Evolutionary conservation across 2,113 vertebrate species (phyloP), one percentile per base, ranked within the genome.

Genomic region (Hippocampus mohnikei): DNA sequence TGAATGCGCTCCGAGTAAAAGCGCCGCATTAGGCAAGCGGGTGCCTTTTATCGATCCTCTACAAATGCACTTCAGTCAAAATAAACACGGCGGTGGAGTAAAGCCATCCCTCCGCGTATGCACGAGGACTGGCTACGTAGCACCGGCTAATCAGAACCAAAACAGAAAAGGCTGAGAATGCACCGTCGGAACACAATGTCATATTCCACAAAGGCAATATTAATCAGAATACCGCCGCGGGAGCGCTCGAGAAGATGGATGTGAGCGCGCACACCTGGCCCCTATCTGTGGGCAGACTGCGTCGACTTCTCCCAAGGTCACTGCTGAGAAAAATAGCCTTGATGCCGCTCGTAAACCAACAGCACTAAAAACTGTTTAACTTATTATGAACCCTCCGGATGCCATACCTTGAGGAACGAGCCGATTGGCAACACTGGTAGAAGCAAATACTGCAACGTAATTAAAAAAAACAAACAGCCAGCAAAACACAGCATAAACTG

Each of bases 291-390:
- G 72, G 69, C 53, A 18, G 74, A 79, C 78, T 76, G 73, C 41
- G 80, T 80, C 83, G 83, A 69, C 74, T 69, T 85, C 76, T 4
- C 29, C 74, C 88, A 88, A 89, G 88, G 88, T 89, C 85, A 88
- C 79, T 78, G 88, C 82, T 53, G 76, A 72, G 85, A 85, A 89
- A 84, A 81, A 86, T 85, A 85, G 84, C 83, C 83, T 82, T 76
- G 84, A 75, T 75, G 74, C 79, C 78, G 77, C 69, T 83, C 83
- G 88, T 87, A 88, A 88, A 84, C 78, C 72, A 69, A 72, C 78
- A 80, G 83, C 58, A 12, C n/a, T 12, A 58, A 58, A 3, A 27
- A 25, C 55, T 15, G 3, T 58, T 58, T 1, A 13, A 27, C 25
- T 55, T 23, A 23, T 61, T n/a, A 23, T 64, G 13, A 44, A n/a